Evolutionary conservation across 1,140 invertebrate genomes (phyloP).

Genomic region (Papilio aristodemus): DNA sequence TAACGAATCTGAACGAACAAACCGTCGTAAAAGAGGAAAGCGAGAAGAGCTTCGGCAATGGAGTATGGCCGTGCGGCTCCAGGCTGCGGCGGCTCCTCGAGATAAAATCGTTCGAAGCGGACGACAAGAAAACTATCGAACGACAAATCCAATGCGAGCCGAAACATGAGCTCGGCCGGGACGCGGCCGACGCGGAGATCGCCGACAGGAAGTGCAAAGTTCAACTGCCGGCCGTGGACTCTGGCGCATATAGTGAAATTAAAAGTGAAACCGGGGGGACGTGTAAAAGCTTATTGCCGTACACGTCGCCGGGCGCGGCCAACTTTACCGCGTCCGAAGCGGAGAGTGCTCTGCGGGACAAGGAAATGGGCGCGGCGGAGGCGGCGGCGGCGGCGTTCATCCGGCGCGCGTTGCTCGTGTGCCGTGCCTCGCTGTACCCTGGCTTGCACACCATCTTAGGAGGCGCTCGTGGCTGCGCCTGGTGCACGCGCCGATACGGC

Average conservation of each 20-base stretch:
- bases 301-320: slow-evolving; percentile 19
- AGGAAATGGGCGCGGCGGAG: slow-evolving; percentile 33
- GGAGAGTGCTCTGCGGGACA: slow-evolving; percentile 44
- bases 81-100: slow-evolving; percentile 45
- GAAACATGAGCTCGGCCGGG: not conserved
- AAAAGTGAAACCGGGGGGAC: not conserved
- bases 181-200: slow-evolving; percentile 1
- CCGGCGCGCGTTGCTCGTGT: slow-evolving; percentile 62
- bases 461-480: slow-evolving; percentile 59
- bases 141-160: slow-evolving; percentile 21
- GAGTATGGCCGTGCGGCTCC: slow-evolving; percentile 36
- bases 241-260: not conserved
- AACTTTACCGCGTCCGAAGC: slow-evolving; percentile 30
- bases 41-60: slow-evolving; percentile 33
- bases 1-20: slow-evolving; percentile 5
- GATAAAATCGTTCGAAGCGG: slow-evolving; percentile 30
- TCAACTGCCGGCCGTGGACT: not conserved
- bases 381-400: slow-evolving; percentile 63
- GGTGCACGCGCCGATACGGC: slow-evolving; percentile 48
- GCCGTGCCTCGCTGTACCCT: slow-evolving; percentile 81
- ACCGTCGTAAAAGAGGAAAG: slow-evolving; percentile 41
- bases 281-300: not conserved
- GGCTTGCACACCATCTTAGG: slow-evolving; percentile 84
- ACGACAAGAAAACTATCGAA: slow-evolving; percentile 29
- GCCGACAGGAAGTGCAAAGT: slow-evolving; percentile 16